Evolutionary conservation across 1,140 invertebrate species (phyloP).

Genomic region (Polyergus mexicanus): DNA sequence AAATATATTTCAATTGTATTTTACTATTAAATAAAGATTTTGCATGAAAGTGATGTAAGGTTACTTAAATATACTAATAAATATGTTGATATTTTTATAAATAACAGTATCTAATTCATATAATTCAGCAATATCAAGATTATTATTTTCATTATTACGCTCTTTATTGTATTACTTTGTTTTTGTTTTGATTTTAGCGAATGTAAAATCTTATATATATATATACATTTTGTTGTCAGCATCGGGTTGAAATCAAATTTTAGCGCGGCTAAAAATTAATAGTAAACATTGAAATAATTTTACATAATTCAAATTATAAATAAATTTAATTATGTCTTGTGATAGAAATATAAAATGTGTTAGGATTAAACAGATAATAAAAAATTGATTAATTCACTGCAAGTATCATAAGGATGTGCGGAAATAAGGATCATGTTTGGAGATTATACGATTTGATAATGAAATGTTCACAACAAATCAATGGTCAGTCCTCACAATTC

Average conservation of each 20-base stretch:
- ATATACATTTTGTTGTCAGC: neutral
- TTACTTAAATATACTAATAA: too few species aligned
- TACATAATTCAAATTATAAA: neutral
- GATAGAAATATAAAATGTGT: neutral
- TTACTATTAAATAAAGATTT: neutral
- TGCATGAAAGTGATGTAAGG: too few species aligned
- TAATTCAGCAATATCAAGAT: neutral
- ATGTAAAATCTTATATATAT: neutral
- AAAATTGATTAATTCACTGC: neutral
- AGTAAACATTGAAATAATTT: neutral
- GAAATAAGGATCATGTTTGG: neutral
- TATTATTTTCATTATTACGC: neutral
- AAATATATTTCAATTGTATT: neutral
- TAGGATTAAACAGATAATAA: conserved; percentile 7
- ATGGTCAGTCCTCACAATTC: neutral
- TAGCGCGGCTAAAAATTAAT: neutral
- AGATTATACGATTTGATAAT: neutral
- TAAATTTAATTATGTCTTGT: neutral
- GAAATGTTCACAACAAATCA: neutral
- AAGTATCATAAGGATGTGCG: neutral
- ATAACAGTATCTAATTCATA: too few species aligned
- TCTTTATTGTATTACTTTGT: neutral
- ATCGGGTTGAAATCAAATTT: neutral
- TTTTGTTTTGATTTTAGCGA: neutral
- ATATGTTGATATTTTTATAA: too few species aligned